phyloP scores from a whole-genome alignment of 2,797 vertebrate species.

The Malacoctenus gilli region DNA sequence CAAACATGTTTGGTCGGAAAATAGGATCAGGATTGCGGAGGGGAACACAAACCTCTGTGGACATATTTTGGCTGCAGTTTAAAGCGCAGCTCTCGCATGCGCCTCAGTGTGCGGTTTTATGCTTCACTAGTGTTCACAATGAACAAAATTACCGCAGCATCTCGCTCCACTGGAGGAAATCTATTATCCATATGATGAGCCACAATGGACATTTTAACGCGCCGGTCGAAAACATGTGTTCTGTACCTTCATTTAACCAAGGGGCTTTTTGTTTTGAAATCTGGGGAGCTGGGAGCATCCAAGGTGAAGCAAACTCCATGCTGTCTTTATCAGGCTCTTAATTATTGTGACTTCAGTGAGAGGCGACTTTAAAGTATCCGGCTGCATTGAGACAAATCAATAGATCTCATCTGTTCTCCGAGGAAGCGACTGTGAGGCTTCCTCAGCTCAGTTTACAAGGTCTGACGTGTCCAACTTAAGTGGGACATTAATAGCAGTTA shows the following conservation, averaged over 20 bases:
- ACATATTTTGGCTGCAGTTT: slow-evolving; percentile 67
- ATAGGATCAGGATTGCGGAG: slow-evolving; percentile 19
- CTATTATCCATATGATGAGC: slow-evolving; percentile 58
- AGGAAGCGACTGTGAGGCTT: too few species aligned
- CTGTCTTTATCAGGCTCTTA: slow-evolving; percentile 25
- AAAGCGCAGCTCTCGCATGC: slow-evolving; percentile 65
- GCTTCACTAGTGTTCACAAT: slow-evolving; percentile 62
- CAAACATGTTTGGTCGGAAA: slow-evolving; percentile 52
- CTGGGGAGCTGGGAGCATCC: slow-evolving; percentile 17
- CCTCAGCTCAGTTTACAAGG: not conserved
- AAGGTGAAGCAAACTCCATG: slow-evolving; percentile 17
- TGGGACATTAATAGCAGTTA: not conserved
- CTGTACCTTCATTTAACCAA: slow-evolving; percentile 17
- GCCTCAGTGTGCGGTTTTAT: slow-evolving; percentile 71
- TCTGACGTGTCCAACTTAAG: slow-evolving; percentile 28
- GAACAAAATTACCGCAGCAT: slow-evolving; percentile 62
- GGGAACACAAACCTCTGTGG: slow-evolving; percentile 48
- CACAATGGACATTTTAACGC: slow-evolving; percentile 37
- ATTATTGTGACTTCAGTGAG: slow-evolving; percentile 35
- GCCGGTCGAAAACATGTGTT: slow-evolving; percentile 20
- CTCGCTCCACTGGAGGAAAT: slow-evolving; percentile 63
- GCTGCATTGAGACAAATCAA: slow-evolving; percentile 27
- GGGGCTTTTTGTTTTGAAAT: slow-evolving; percentile 36
- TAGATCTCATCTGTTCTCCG: slow-evolving; percentile 8
- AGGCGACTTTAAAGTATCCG: slow-evolving; percentile 8